Base-by-base conservation (phyloP, 2,113 vertebrate genomes). In the Aramus guarauna region DNA sequence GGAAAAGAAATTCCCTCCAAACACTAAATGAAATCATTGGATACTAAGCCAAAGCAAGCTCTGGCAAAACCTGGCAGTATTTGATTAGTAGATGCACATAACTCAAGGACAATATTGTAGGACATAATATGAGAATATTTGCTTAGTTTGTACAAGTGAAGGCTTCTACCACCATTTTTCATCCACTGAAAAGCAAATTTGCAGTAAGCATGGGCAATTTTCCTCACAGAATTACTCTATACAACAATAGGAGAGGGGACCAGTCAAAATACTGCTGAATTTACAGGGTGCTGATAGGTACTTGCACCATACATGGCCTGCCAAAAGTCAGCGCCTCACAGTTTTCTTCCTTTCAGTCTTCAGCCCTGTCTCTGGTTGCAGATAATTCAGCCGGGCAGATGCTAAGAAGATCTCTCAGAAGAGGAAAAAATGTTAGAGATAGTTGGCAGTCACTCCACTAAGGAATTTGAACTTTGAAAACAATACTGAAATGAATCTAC, bases 261-360 rank as follows among this genome's bases (percentile, higher is more conserved):
- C 52, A 11, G 39, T 7, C 50, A 36, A n/a, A 77, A 32, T 2
- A 12, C 21, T 32, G 50, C 24, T 11, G 58, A 7, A 16, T 15
- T 71, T 20, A 21, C 29, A 50, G 58, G 15, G 34, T 17, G 75
- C 27, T 13, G 14, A 23, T 12, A 37, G 4, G 3, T 6, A 32
- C 41, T 5, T 5, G 8, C 41, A 17, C 19, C 0, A 1, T 4
- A 6, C 8, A 1, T 2, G 7, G 39, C 60, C 60, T 47, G 43
- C 27, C 39, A 8, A 8, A 23, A 41, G 59, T 3, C 66, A 59
- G 2, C 1, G 6, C 63, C 55, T 7, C 58, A 22, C 15, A 7
- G 30, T 3, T 18, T 39, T 6, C n/a, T 5, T n/a, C 34, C 58
- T 15, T 24, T 12, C 52, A 20, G 27, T 7, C n/a, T 16, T 17